These are phyloP conservation scores for Stenchaetothrips biformis DNA, from an alignment of 2,888 invertebrate species.

Conservation along the genomic window DNA sequence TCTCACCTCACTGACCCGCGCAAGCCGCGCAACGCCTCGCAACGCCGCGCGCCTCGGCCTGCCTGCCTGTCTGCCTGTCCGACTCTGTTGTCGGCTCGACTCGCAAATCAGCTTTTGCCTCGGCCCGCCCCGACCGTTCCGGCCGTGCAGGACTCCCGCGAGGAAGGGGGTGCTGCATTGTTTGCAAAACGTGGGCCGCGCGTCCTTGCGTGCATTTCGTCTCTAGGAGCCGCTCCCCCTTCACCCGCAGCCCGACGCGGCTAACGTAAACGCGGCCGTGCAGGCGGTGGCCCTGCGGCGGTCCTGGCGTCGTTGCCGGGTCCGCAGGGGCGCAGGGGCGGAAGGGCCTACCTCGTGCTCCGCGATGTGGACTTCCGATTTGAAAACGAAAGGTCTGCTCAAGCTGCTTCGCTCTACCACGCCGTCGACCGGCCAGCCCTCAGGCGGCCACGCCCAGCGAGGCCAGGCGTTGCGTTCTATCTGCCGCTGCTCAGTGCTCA, in stretches of 20 bases:
- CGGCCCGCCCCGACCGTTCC: not conserved
- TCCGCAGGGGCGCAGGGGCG: not conserved
- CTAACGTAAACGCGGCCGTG: too few species aligned
- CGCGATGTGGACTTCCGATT: too few species aligned
- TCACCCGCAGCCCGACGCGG: not conserved
- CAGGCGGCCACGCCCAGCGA: too few species aligned
- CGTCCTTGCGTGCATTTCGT: not conserved
- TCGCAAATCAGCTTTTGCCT: not conserved
- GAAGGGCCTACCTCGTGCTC: too few species aligned
- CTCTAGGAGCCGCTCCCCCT: not conserved
- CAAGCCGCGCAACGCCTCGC: not conserved
- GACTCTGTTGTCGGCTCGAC: not conserved
- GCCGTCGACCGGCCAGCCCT: too few species aligned
- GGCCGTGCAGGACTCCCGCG: not conserved
- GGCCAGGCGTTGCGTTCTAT: not conserved
- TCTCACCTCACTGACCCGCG: conserved; percentile 24
- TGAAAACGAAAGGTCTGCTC: too few species aligned
- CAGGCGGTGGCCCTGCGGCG: too few species aligned
- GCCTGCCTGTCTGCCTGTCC: not conserved
- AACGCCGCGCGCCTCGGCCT: not conserved
- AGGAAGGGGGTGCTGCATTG: not conserved
- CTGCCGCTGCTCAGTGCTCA: not conserved
- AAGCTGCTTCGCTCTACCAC: not conserved
- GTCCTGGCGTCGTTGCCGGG: not conserved
- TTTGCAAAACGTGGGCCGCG: conserved; percentile 7